These are phyloP conservation scores for Prosapia bicincta DNA, from an alignment of 2,888 invertebrate species.

Conservation along the genomic window DNA sequence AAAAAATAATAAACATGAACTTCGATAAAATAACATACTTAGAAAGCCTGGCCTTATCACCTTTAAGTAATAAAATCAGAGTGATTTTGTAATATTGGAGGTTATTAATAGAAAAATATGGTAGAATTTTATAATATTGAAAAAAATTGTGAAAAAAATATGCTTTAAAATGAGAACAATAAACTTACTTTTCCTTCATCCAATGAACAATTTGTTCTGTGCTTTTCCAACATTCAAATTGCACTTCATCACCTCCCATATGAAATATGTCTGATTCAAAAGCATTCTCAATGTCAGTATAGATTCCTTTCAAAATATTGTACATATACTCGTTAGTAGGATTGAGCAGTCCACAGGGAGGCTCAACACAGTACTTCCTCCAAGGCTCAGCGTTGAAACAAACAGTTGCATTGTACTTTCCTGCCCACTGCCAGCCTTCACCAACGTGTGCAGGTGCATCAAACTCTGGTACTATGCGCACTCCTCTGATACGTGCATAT, in stretches of 20 bases:
- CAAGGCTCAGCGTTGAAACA: conserved; percentile 58
- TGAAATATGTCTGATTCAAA: conserved; percentile 55
- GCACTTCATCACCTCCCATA: conserved; percentile 69
- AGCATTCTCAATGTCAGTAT: conserved; percentile 43
- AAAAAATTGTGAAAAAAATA: too few relatives aligned
- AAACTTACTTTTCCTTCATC: conserved; percentile 50
- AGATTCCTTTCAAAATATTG: conserved; percentile 63
- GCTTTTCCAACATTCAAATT: conserved; percentile 70
- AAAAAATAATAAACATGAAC: too few relatives aligned
- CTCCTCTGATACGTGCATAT: conserved; percentile 76
- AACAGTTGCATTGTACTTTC: conserved; percentile 59
- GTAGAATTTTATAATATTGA: too few relatives aligned
- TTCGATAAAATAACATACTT: too few relatives aligned
- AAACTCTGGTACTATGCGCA: conserved; percentile 82
- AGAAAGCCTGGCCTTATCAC: too few relatives aligned
- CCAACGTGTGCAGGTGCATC: conserved; percentile 81
- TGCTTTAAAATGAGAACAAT: too few relatives aligned
- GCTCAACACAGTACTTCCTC: conserved; percentile 70
- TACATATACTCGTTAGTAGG: conserved; percentile 69
- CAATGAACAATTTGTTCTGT: conserved; percentile 63
- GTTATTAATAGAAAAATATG: too few relatives aligned
- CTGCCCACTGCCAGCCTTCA: conserved; percentile 71
- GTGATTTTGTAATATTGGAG: too few relatives aligned
- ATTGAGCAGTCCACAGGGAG: conserved; percentile 82
- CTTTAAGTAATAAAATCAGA: too few relatives aligned